These are phyloP conservation scores for Osmoderma eremita DNA, from an alignment of 2,888 invertebrate genomes.

Conservation along the genomic window DNA sequence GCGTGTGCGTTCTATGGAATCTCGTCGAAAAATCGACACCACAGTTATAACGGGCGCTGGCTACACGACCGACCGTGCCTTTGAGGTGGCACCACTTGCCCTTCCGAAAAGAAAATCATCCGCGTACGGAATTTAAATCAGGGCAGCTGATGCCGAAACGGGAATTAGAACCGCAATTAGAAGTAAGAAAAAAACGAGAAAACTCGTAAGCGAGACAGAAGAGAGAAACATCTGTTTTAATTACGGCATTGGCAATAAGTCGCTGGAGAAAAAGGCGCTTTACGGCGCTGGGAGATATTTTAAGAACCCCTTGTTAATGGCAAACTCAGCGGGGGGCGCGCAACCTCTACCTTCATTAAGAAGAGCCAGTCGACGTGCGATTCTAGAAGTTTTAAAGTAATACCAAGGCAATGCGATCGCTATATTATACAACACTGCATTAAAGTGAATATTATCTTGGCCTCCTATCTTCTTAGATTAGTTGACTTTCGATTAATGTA, in stretches of 20 bases:
- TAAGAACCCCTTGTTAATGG: constrained; percentile 57
- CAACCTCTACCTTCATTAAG: constrained; percentile 54
- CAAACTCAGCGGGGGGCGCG: constrained; percentile 54
- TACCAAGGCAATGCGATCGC: constrained; percentile 5
- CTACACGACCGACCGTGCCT: not conserved
- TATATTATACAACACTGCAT: constrained; percentile 1
- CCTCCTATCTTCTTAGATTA: too few species aligned
- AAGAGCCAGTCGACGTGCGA: constrained; percentile 28
- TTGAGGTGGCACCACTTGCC: not conserved
- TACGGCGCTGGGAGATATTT: constrained; percentile 50
- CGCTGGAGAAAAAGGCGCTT: constrained; percentile 47
- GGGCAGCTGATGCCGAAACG: constrained; percentile 48
- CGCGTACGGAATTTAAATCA: constrained; percentile 38
- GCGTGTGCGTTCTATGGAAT: not conserved
- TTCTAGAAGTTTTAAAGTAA: constrained; percentile 29
- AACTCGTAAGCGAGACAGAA: constrained; percentile 25
- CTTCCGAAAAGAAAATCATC: constrained; percentile 26
- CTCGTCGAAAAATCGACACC: not conserved
- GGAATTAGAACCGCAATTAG: constrained; percentile 44
- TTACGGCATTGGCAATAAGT: constrained; percentile 59
- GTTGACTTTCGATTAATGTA: too few species aligned
- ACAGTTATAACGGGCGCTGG: not conserved
- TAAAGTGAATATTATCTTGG: too few species aligned
- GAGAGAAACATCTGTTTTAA: constrained; percentile 62
- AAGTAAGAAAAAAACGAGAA: constrained; percentile 28